These are phyloP conservation scores for Drosophila neotestacea DNA, from an alignment of 2,888 invertebrate species.

Conservation along the genomic window DNA sequence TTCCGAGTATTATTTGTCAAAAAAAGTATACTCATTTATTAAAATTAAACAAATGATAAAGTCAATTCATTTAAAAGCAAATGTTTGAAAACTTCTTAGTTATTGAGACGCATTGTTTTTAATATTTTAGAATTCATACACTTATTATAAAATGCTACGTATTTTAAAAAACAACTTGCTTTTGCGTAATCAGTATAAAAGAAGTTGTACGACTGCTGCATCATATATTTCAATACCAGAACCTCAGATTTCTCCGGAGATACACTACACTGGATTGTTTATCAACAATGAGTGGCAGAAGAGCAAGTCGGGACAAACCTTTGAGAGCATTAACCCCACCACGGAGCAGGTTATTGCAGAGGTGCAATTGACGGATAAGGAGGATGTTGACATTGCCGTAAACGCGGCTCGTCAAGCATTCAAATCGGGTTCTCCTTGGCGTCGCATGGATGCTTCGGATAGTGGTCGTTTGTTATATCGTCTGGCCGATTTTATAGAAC, in stretches of 20 bases:
- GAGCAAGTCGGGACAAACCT: slow-evolving; percentile 94
- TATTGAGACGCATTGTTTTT: slow-evolving; percentile 32
- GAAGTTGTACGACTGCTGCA: slow-evolving; percentile 74
- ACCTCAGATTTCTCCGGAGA: slow-evolving; percentile 89
- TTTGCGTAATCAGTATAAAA: slow-evolving; percentile 55
- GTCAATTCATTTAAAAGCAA: too few species aligned
- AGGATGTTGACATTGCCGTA: slow-evolving; percentile 92
- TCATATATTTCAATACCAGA: slow-evolving; percentile 87
- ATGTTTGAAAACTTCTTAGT: too few species aligned
- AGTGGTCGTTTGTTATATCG: slow-evolving; percentile 91
- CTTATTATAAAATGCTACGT: slow-evolving; percentile 73
- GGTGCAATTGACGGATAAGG: slow-evolving; percentile 91
- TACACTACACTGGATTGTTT: slow-evolving; percentile 95
- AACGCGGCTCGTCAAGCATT: slow-evolving; percentile 92
- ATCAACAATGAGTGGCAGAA: slow-evolving; percentile 99
- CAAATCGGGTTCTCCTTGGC: slow-evolving; percentile 91
- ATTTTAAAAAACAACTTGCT: slow-evolving; percentile 65
- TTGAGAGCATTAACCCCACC: slow-evolving; percentile 93
- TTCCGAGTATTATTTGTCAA: too few species aligned
- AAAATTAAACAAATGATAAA: too few species aligned
- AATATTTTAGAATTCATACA: slow-evolving; percentile 4
- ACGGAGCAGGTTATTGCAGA: slow-evolving; percentile 92
- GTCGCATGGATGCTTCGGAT: slow-evolving; percentile 94
- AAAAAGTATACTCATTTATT: too few species aligned
- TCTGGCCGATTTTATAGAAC: slow-evolving; percentile 93